Base-by-base conservation (phyloP, 2,797 vertebrate genomes). In the Garrulus glandarius region DNA sequence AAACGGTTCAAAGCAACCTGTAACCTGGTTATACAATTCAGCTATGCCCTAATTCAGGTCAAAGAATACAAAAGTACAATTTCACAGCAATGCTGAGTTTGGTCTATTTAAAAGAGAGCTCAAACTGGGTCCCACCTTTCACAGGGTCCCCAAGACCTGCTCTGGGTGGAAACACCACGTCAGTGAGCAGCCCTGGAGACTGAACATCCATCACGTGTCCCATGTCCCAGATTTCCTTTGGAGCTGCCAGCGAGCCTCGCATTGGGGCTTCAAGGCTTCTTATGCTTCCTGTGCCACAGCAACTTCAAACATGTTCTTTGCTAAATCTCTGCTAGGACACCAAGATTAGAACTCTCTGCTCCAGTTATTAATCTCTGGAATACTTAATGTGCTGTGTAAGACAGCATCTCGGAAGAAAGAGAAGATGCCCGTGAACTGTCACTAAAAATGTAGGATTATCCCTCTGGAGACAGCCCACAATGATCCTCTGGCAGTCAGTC, bases 391-490 rank as follows among this genome's bases (percentile, higher is more conserved):
- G 85, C 95, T 94, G 84, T 91, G 84, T 89, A 84, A 92, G 84
- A 34, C 87, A 95, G 87, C 44, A 3, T 65, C 82, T 57, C 16
- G 9, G 82, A 92, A 93, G 69, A 75, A 93, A 89, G 92, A 91
- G 89, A 65, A 92, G 89, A 93, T 88, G 85, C 76, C 82, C 34
- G 0, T 93, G 91, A 92, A 56, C 76, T 91, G 94, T 93, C 94
- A 79, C 76, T 92, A 78, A 41, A 91, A 94, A 83, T 88, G 86
- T 87, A 90, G 89, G 92, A 94, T 95, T 93, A 95, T 95, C 84
- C 89, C 92, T 93, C 72, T 10, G 23, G 95, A 88, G 92, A 71
- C 43, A 92, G 84, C 72, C 85, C 43, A 92, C 89, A 52, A 10
- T 39, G 85, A 93, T 96, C 76, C 37, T 53, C 76, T 49, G 84